These are phyloP conservation scores for Penaeus japonicus DNA, from an alignment of 1,140 invertebrate species.

Conservation along the genomic window DNA sequence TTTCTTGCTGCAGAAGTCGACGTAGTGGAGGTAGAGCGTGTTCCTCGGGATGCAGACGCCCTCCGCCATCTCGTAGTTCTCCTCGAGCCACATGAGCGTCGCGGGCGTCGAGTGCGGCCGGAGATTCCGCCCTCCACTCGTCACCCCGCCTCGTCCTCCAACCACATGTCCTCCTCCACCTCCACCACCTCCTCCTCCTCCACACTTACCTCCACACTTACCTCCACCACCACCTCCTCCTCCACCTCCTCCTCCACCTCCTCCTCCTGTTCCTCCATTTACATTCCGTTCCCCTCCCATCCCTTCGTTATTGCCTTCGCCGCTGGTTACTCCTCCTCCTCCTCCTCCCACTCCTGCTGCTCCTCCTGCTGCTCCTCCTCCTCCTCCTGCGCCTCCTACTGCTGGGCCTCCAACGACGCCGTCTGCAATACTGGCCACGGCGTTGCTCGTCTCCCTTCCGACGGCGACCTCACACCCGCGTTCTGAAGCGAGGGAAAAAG, in stretches of 20 bases:
- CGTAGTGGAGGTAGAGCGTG: conserved; percentile 70
- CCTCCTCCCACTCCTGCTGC: not conserved
- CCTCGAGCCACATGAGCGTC: conserved; percentile 70
- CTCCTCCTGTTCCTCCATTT: conserved; percentile 15
- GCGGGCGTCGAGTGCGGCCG: conserved; percentile 70
- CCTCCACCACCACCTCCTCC: not conserved
- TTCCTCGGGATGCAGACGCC: conserved; percentile 71
- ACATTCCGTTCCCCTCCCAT: not conserved
- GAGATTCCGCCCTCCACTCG: conserved; percentile 43
- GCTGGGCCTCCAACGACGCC: too few species aligned
- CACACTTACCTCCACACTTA: not conserved
- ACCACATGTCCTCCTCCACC: not conserved
- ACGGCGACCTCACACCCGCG: too few species aligned
- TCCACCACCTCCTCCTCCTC: not conserved
- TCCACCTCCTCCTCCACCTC: not conserved
- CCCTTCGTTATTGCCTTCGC: not conserved
- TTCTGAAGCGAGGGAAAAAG: too few species aligned
- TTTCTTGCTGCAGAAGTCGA: conserved; percentile 68
- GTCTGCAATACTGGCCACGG: too few species aligned
- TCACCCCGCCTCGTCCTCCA: not conserved
- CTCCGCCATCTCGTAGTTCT: conserved; percentile 71
- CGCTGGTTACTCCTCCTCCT: not conserved
- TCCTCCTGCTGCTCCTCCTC: not conserved
- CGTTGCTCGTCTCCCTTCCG: too few species aligned
- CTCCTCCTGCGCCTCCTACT: not conserved